phyloP scores from a whole-genome alignment of 1,140 invertebrate species.

The Eciton burchellii region DNA sequence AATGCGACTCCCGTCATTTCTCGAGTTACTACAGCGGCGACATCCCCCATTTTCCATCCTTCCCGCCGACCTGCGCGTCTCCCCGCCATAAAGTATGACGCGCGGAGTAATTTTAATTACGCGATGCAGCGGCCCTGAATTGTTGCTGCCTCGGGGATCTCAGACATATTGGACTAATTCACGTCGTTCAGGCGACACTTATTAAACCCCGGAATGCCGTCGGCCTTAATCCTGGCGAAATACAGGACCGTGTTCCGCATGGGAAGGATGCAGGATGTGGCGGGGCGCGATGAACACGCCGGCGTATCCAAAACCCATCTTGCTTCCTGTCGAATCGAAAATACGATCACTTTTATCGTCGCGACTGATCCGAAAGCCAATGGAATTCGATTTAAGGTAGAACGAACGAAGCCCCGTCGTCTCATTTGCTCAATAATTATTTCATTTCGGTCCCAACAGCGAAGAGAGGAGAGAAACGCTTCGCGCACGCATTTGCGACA shows the following conservation, averaged over 20 bases:
- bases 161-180: slow-evolving; percentile 81
- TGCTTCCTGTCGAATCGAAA: slow-evolving; percentile 16
- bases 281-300: slow-evolving; percentile 58
- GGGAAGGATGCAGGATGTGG: slow-evolving; percentile 9
- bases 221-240: slow-evolving; percentile 77
- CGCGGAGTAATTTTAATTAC: slow-evolving; percentile 81
- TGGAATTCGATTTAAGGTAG: background rate
- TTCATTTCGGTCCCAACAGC: background rate
- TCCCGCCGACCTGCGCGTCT: slow-evolving; percentile 21
- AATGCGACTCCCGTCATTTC: slow-evolving; percentile 4
- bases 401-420: too few species aligned
- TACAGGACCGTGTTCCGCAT: slow-evolving; percentile 64
- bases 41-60: slow-evolving; percentile 19
- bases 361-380: background rate
- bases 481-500: background rate
- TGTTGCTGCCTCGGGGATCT: slow-evolving; percentile 74
- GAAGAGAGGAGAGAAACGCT: background rate
- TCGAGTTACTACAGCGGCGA: slow-evolving; percentile 60
- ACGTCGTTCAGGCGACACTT: slow-evolving; percentile 80
- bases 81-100: slow-evolving; percentile 78
- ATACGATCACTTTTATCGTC: background rate
- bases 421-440: background rate
- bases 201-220: slow-evolving; percentile 81
- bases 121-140: slow-evolving; percentile 77
- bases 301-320: slow-evolving; percentile 8